Base-by-base conservation (phyloP, 2,888 invertebrate species). In the Trissoscelio sp. region DNA sequence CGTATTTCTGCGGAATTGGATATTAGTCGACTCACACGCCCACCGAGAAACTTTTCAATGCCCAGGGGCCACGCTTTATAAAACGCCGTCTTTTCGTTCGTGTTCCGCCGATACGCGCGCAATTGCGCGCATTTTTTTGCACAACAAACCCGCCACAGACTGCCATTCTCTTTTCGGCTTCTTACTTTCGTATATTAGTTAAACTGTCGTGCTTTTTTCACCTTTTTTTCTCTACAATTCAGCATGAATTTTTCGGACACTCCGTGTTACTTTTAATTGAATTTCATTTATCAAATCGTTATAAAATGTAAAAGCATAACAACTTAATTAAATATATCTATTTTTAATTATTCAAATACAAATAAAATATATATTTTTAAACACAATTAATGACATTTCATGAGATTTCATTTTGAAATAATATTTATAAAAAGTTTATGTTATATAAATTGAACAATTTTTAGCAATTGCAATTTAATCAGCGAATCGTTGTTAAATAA, bases 61-160 rank as follows among this genome's bases (percentile, higher is more conserved):
- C 75, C 83, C 84, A 66, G 62, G 64, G 85, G 86, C 83, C 77
- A 79, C 84, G 84, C 81, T 86, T 84, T 75, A 86, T 86, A 86
- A 55, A 77, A 72, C 66, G n/a, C 48, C 77, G 66, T 66, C 79
- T 79, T 79, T 72, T 72, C 79, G 64, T 22, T 39, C 57, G 46
- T 14, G 57, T 39, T 58, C 18, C 44, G 22, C 46, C 51, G 72
- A 79, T 79, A 62, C 72, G 58, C 42, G 58, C 66, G 72, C 66
- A 48, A 72, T 66, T 66, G 57, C 58, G 34, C 22, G 16, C 66
- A 51, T 58, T 72, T 79, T 42, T 79, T 72, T 37, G 18, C 42
- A 7, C 58, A 12, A 14, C 37, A 39, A 48, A 18, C 51, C 18
- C 46, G 20, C 16, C 1, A 39, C 44, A 3, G 12, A 31, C 46